Evolutionary conservation across 2,113 vertebrate genomes (phyloP).

Genomic region (Delphinapterus leucas): DNA sequence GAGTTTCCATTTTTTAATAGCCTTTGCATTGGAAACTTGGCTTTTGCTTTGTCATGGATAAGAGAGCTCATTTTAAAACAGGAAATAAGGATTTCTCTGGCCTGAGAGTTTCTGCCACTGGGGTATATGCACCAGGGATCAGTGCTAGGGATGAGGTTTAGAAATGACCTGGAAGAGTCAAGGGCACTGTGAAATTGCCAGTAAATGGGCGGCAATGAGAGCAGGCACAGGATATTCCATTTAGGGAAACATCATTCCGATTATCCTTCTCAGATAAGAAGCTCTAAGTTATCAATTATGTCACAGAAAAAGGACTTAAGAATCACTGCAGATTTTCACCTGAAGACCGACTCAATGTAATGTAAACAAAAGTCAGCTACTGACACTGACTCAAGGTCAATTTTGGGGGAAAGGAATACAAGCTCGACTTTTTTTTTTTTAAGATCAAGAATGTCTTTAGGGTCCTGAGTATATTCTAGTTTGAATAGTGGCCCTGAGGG

Average conservation of each 20-base stretch:
- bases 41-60: background rate
- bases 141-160: background rate
- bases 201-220: background rate
- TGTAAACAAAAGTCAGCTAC: background rate
- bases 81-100: slow-evolving; percentile 39
- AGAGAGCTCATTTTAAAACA: slow-evolving; percentile 25
- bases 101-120: background rate
- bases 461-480: background rate
- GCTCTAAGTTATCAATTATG: background rate
- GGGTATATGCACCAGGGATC: background rate
- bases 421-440: background rate
- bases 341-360: background rate
- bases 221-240: background rate
- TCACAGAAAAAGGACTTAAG: slow-evolving; percentile 8
- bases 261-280: background rate
- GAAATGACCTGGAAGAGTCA: background rate
- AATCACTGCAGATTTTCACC: background rate
- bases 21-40: slow-evolving; percentile 44
- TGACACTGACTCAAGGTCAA: background rate
- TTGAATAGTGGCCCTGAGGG: background rate
- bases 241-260: background rate
- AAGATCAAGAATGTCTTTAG: background rate
- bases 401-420: background rate
- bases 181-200: background rate
- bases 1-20: slow-evolving; percentile 38